phyloP scores from a whole-genome alignment of 2,113 vertebrate genomes.

The Lasiurus cinereus region DNA sequence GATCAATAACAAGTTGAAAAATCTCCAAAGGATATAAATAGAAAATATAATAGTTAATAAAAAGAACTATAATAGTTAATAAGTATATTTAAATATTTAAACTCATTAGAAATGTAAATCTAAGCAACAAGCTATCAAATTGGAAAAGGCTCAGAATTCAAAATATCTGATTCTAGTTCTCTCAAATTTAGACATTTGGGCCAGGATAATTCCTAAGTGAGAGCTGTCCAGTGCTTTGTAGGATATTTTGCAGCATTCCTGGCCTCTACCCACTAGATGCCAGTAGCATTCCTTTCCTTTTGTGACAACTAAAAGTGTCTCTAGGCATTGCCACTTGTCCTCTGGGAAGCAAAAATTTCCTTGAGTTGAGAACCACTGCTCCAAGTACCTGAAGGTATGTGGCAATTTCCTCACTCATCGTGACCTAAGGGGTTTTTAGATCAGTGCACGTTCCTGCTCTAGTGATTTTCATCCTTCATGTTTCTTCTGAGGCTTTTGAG shows the following conservation, averaged over 20 bases:
- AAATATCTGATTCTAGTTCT: slow-evolving; percentile 8
- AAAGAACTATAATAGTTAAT: slow-evolving; percentile 24
- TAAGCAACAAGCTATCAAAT: slow-evolving; percentile 1
- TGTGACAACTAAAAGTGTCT: slow-evolving; percentile 11
- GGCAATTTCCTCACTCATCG: not conserved
- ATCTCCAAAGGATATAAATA: not conserved
- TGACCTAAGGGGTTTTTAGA: not conserved
- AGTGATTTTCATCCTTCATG: not conserved
- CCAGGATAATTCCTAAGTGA: not conserved
- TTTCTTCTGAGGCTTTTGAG: not conserved
- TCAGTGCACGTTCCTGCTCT: not conserved
- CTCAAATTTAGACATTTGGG: not conserved
- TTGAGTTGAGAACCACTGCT: not conserved
- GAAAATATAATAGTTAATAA: not conserved
- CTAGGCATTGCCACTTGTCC: not conserved
- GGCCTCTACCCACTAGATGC: not conserved
- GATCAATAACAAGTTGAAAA: slow-evolving; percentile 6
- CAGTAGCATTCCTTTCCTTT: not conserved
- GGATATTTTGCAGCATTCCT: not conserved
- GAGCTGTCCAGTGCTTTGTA: not conserved
- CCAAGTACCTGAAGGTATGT: not conserved
- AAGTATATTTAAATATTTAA: slow-evolving; percentile 25
- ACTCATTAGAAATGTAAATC: not conserved
- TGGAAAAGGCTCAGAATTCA: not conserved
- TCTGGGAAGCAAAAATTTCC: not conserved